Conservation (phyloP, 2,888 invertebrate species). For the Himalopsyche tibetana region DNA sequence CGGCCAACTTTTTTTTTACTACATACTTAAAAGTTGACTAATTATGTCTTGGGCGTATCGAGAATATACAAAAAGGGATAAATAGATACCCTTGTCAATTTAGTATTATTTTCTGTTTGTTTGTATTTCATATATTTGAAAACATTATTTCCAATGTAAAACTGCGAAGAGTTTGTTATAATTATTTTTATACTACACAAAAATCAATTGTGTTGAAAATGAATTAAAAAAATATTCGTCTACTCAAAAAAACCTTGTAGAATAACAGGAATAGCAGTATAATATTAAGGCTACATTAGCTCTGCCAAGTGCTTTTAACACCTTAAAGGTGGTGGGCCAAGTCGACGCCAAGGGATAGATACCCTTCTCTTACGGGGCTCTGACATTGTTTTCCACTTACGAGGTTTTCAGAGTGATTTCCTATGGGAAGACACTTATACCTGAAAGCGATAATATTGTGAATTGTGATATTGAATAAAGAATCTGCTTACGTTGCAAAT, state of each 20-base stretch:
- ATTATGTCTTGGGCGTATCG: no score
- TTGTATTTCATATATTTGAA: no score
- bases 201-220: no score
- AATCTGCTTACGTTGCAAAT: background rate
- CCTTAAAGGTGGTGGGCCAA: conserved; percentile 13
- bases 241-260: background rate
- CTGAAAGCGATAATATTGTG: conserved; percentile 11
- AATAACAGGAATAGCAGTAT: background rate
- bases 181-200: no score
- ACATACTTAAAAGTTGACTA: no score
- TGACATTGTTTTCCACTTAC: conserved; percentile 30
- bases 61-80: no score
- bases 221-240: no score
- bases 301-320: conserved; percentile 22
- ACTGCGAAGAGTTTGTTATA: no score
- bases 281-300: conserved; percentile 30
- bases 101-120: no score
- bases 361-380: conserved; percentile 27
- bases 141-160: no score
- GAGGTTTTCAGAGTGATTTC: conserved; percentile 19
- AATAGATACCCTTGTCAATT: no score
- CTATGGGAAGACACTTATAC: conserved; percentile 11
- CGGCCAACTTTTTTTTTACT: no score
- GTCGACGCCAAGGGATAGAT: conserved; percentile 22
- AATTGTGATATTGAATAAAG: conserved; percentile 7